These are phyloP conservation scores for Lycocorax pyrrhopterus DNA, from an alignment of 2,113 vertebrate genomes.

Conservation along the genomic window DNA sequence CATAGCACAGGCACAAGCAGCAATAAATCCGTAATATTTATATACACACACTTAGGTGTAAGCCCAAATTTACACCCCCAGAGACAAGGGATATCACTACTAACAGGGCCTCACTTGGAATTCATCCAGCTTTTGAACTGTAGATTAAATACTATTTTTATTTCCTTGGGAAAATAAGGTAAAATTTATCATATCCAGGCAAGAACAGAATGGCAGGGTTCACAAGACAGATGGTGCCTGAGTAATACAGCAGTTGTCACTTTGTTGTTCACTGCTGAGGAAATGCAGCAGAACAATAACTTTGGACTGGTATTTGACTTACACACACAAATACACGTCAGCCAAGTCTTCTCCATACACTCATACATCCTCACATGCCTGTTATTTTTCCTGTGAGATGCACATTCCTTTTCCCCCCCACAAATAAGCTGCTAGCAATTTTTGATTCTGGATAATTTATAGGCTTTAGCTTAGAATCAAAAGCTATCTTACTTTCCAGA, in stretches of 20 bases:
- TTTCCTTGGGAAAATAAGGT: conserved; percentile 22
- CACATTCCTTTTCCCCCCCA: background rate
- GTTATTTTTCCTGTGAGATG: background rate
- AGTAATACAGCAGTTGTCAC: conserved; percentile 46
- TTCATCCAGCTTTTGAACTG: conserved; percentile 14
- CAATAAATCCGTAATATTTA: conserved; percentile 49
- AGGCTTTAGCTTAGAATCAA: background rate
- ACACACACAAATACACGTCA: background rate
- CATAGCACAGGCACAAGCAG: background rate
- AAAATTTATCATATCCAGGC: conserved; percentile 8
- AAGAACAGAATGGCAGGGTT: conserved; percentile 36
- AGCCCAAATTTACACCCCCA: conserved; percentile 45
- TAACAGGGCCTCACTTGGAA: conserved; percentile 43
- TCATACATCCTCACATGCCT: background rate
- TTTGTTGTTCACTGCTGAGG: conserved; percentile 23
- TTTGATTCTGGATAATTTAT: background rate
- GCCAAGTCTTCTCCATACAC: background rate
- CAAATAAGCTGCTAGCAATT: background rate
- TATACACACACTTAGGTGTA: conserved; percentile 37
- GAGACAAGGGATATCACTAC: conserved; percentile 32
- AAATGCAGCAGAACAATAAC: conserved; percentile 33
- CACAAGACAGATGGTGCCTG: conserved; percentile 58
- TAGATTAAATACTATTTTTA: conserved; percentile 31
- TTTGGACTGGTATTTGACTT: conserved; percentile 34
- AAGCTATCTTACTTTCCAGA: background rate